Evolutionary conservation across 2,888 invertebrate genomes (phyloP), one percentile per base, ranked within the genome.

Genomic region (Epinotia ramella): DNA sequence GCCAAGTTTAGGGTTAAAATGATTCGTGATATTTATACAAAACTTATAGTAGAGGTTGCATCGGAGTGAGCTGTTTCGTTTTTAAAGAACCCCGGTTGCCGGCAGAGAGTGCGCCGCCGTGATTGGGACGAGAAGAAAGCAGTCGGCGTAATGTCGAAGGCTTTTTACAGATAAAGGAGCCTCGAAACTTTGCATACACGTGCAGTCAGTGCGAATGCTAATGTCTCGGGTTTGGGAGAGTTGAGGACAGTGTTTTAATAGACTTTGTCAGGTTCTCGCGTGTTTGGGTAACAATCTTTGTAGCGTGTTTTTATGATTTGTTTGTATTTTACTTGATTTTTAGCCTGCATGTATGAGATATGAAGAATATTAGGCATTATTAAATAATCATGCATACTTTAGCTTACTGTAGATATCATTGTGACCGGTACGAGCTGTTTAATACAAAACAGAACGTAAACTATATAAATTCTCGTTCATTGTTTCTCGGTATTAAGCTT

Each of bases 41-140:
- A 59, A 74, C 74, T 53, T 49, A 16, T 74, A 49, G 74, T 74
- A 74, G 74, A 13, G 70, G 70, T 24, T 60, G 24, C 59, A n/a
- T 65, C 49, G 59, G 69, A 80, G 79, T 77, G 79, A 82, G 82
- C 82, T 78, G 81, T 83, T 83, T 82, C 81, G 74, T 74, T 70
- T 69, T 70, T 74, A 83, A 82, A 82, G 83, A 83, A 83, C 83
- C 82, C 83, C 79, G 81, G 81, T 80, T 82, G 82, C 81, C 81
- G 82, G 62, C 62, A 62, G 81, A 82, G 82, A 82, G 82, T 80
- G 79, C 77, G 79, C 79, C 77, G 76, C 81, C 80, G 81, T 84
- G 83, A 85, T 85, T 84, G 83, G 81, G 78, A 81, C 81, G 81
- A 80, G 77, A 79, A 79, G 78, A 81, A 82, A 79, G 80, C 83